phyloP scores from a whole-genome alignment of 30 jellyfish, hydroid and myxozoan species.

The Cassiopea xamachana region DNA sequence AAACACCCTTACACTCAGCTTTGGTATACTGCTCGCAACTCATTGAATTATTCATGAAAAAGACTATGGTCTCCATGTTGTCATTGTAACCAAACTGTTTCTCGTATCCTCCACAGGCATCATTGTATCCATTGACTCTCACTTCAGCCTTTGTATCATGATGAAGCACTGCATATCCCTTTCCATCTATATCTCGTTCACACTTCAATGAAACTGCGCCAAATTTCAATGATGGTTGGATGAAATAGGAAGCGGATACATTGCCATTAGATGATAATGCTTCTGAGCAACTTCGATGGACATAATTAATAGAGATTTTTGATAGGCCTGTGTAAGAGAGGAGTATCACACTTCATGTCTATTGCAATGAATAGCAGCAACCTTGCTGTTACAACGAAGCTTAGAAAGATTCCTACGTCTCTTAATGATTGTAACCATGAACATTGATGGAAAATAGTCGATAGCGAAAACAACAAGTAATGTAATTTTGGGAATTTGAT shows the following conservation, averaged over 20 bases:
- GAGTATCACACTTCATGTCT: too few species aligned
- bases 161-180: slow-evolving; percentile 20
- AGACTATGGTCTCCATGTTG: background rate
- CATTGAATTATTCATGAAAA: slow-evolving; percentile 9
- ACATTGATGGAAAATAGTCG: too few species aligned
- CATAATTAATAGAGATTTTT: background rate
- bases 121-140: background rate
- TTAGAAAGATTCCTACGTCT: too few species aligned
- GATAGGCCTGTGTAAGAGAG: background rate
- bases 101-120: slow-evolving; percentile 5
- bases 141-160: slow-evolving; percentile 21
- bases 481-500: too few species aligned
- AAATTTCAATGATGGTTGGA: slow-evolving; percentile 14
- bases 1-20: slow-evolving; percentile 24
- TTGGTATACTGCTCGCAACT: slow-evolving; percentile 12
- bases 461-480: too few species aligned
- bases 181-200: background rate
- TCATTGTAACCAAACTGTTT: background rate
- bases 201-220: slow-evolving; percentile 26
- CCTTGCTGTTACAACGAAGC: too few species aligned
- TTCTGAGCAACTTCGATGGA: slow-evolving; percentile 3
- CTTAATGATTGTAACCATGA: too few species aligned
- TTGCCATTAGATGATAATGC: slow-evolving; percentile 32
- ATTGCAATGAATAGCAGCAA: too few species aligned
- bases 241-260: background rate